A percentile compares a stretch with the other conserved stretches of the same genome.
phyloP scores from a whole-genome alignment of 2,888 invertebrate genomes.

The Amaurobius ferox region DNA sequence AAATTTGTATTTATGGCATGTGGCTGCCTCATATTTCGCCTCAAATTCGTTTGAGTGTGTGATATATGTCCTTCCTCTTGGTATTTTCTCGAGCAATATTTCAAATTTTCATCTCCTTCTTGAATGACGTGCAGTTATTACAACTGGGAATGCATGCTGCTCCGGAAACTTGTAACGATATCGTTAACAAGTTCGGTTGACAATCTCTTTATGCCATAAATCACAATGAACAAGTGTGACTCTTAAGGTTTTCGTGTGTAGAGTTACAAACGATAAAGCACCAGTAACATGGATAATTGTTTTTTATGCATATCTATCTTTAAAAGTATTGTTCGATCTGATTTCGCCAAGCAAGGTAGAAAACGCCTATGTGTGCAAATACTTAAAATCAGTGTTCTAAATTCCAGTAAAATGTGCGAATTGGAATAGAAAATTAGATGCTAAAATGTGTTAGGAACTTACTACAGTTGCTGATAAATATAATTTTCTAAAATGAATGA shows the following conservation, averaged over 20 bases:
- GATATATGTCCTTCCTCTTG: background rate
- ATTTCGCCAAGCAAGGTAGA: too few relatives aligned
- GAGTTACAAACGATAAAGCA: background rate
- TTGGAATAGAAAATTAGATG: too few relatives aligned
- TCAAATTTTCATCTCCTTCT: background rate
- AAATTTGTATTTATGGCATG: background rate
- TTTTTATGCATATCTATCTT: too few relatives aligned
- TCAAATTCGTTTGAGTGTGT: background rate
- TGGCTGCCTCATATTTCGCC: background rate
- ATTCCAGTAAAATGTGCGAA: too few relatives aligned
- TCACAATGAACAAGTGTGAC: background rate
- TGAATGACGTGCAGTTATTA: background rate
- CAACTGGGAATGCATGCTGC: background rate
- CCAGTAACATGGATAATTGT: too few relatives aligned
- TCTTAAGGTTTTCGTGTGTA: background rate
- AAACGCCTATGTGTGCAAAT: too few relatives aligned
- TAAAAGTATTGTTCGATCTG: too few relatives aligned
- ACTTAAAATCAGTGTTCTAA: too few relatives aligned
- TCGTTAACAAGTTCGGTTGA: constrained; percentile 33
- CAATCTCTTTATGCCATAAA: background rate
- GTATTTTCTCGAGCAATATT: background rate
- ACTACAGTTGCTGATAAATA: too few relatives aligned
- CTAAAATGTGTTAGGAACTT: too few relatives aligned
- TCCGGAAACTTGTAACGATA: constrained; percentile 41
- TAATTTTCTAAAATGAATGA: too few relatives aligned